phyloP scores from a whole-genome alignment of 2,888 invertebrate genomes.

The Aphodius sticticus region DNA sequence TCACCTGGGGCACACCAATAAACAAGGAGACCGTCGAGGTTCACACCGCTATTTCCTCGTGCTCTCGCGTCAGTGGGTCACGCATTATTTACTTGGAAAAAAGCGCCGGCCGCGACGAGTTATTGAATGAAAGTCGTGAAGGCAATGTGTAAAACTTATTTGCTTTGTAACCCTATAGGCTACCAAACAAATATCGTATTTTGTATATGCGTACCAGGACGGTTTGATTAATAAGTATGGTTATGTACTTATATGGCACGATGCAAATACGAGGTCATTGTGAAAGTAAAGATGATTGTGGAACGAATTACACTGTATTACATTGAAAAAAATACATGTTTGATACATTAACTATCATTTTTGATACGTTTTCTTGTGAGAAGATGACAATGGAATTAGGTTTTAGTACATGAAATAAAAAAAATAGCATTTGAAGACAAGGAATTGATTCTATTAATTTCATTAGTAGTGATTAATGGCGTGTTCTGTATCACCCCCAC shows the following conservation, averaged over 20 bases:
- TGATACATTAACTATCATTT: no score
- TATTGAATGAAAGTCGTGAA: not conserved
- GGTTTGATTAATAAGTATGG: not conserved
- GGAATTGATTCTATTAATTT: no score
- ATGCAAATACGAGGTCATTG: not conserved
- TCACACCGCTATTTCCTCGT: not conserved
- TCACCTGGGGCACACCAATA: not conserved
- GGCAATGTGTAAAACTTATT: not conserved
- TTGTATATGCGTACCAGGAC: not conserved
- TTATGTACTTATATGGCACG: not conserved
- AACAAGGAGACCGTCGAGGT: conserved; percentile 4
- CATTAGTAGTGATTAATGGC: no score
- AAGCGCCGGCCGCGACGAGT: not conserved
- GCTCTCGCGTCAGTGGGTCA: not conserved
- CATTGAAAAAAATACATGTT: no score
- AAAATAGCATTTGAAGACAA: no score
- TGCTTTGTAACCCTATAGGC: not conserved
- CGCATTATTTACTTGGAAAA: not conserved
- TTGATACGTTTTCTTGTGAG: no score
- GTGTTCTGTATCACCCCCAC: no score
- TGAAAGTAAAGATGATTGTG: not conserved
- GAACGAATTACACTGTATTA: not conserved
- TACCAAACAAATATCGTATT: not conserved
- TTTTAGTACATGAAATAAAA: no score
- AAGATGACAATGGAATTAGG: no score